A percentile compares a stretch with the other conserved stretches of the same genome.
Evolutionary conservation across 2,888 invertebrate species (phyloP).

Genomic region (Octodonta nipae): DNA sequence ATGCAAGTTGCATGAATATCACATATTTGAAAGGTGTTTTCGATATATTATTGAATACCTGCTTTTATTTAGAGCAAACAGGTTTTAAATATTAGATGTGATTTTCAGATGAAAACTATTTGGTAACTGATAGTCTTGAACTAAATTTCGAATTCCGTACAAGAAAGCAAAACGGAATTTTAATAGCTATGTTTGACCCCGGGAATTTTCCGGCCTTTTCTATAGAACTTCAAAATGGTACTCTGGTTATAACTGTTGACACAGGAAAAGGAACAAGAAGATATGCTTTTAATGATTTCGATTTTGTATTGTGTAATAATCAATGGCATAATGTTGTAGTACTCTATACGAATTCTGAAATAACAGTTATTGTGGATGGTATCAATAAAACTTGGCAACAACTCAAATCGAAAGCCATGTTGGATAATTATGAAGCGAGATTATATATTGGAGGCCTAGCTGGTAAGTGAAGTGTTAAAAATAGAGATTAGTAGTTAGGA

Average conservation of each 20-base stretch:
- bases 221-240: constrained; percentile 71
- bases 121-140: constrained; percentile 55
- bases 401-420: constrained; percentile 35
- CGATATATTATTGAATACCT: too few relatives aligned
- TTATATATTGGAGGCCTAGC: constrained; percentile 76
- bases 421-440: constrained; percentile 42
- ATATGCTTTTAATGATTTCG: constrained; percentile 47
- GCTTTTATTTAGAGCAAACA: too few relatives aligned
- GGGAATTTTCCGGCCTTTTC: constrained; percentile 51
- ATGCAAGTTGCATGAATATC: too few relatives aligned
- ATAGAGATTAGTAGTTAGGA: too few relatives aligned
- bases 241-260: constrained; percentile 51
- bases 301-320: constrained; percentile 68
- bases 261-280: constrained; percentile 52
- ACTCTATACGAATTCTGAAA: constrained; percentile 54
- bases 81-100: too few relatives aligned
- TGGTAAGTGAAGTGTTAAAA: constrained; percentile 51
- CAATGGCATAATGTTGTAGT: constrained; percentile 76
- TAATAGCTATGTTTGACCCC: constrained; percentile 60
- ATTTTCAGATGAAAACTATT: constrained; percentile 54
- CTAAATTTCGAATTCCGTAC: constrained; percentile 75
- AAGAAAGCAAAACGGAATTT: constrained; percentile 67
- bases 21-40: too few relatives aligned
- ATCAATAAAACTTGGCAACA: constrained; percentile 39
- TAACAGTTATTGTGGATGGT: constrained; percentile 59